phyloP scores from a whole-genome alignment of 2,888 invertebrate genomes.

The Melieria crassipennis region DNA sequence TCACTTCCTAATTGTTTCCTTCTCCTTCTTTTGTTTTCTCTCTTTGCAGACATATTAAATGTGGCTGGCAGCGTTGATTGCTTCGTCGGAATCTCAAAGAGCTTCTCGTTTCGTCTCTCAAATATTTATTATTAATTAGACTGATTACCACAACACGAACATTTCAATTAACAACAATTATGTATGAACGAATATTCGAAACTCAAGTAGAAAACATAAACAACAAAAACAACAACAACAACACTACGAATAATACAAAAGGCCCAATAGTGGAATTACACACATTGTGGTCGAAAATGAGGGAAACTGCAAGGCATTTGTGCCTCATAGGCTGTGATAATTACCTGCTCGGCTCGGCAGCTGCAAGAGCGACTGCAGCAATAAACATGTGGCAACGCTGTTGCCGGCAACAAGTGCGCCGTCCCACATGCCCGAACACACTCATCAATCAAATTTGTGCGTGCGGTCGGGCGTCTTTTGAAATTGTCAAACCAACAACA shows the following conservation, averaged over 20 bases:
- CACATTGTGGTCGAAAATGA: background rate
- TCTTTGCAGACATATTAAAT: too few species aligned
- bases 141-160: background rate
- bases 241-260: too few species aligned
- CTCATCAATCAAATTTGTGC: too few species aligned
- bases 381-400: too few species aligned
- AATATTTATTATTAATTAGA: background rate
- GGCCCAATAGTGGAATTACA: too few species aligned
- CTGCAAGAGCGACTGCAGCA: too few species aligned
- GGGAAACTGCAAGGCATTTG: background rate
- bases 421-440: too few species aligned
- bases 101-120: background rate
- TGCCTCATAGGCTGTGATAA: slow-evolving; percentile 62
- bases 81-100: background rate
- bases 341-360: slow-evolving; percentile 54
- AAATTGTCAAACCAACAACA: too few species aligned
- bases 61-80: background rate
- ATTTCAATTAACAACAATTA: background rate
- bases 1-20: too few species aligned
- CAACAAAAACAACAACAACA: background rate
- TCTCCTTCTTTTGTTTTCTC: too few species aligned
- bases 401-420: too few species aligned
- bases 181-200: background rate
- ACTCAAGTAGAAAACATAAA: background rate
- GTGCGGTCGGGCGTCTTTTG: too few species aligned